phyloP scores from a whole-genome alignment of 2,113 vertebrate species.

The Camelus dromedarius region DNA sequence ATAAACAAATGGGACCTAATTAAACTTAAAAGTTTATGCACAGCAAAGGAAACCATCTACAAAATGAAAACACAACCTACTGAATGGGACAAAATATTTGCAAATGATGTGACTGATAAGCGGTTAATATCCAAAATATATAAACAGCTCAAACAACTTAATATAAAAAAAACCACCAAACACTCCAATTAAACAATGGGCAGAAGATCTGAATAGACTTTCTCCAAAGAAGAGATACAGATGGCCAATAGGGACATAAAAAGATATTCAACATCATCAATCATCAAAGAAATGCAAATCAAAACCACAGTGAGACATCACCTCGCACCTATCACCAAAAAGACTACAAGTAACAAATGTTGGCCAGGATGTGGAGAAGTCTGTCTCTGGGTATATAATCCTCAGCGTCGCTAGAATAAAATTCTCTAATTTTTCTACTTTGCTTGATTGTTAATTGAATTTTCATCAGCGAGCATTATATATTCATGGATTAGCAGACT shows the following conservation, averaged over 20 bases:
- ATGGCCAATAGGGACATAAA: not conserved
- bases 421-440: too few relatives aligned
- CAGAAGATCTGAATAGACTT: not conserved
- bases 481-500: too few relatives aligned
- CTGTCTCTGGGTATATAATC: too few relatives aligned
- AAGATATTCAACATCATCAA: not conserved
- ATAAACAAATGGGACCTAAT: too few relatives aligned
- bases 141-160: not conserved
- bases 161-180: not conserved
- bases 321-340: not conserved
- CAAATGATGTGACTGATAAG: not conserved
- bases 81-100: too few relatives aligned
- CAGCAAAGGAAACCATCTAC: not conserved
- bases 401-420: too few relatives aligned
- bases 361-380: not conserved
- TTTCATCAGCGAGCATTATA: not conserved
- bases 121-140: not conserved
- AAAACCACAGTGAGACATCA: not conserved
- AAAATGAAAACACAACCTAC: not conserved
- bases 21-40: too few relatives aligned
- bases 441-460: too few relatives aligned
- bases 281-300: not conserved
- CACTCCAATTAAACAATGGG: not conserved
- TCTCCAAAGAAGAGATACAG: not conserved
- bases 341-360: not conserved